phyloP scores from a whole-genome alignment of 2,888 invertebrate species.

The Anthoptus insignis region DNA sequence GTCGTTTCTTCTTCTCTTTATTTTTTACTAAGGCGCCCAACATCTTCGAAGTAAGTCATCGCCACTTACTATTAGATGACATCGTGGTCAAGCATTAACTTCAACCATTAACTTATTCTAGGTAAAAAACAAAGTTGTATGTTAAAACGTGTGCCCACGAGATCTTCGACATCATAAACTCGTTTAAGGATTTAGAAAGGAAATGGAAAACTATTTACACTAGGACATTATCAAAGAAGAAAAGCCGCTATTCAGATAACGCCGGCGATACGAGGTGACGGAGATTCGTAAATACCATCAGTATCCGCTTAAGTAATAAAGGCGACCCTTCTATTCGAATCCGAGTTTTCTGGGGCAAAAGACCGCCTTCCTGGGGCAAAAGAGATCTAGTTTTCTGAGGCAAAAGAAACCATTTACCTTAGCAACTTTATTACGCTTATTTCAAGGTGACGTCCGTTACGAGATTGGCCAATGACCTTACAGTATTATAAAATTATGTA shows the following conservation, averaged over 20 bases:
- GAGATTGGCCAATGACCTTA: not conserved
- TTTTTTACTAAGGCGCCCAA: no score
- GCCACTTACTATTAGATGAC: no score
- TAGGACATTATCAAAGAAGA: not conserved
- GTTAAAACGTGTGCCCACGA: no score
- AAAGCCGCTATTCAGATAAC: slow-evolving; percentile 12
- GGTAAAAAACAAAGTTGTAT: no score
- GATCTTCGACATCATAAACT: no score
- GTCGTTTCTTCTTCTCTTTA: no score
- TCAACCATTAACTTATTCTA: no score
- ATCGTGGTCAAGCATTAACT: no score
- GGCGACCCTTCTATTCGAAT: slow-evolving; percentile 19
- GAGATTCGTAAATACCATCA: slow-evolving; percentile 50
- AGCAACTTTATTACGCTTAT: not conserved
- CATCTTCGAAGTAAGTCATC: no score
- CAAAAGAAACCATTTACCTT: not conserved
- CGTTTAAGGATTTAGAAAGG: not conserved
- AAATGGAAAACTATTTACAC: not conserved
- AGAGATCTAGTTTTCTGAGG: slow-evolving; percentile 4
- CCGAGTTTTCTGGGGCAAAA: slow-evolving; percentile 1
- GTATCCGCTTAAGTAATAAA: slow-evolving; percentile 17
- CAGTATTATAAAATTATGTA: slow-evolving; percentile 1
- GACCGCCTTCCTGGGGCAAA: no score
- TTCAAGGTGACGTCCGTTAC: not conserved
- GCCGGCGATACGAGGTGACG: slow-evolving; percentile 56